Percentiles rank a stretch among this genome's conserved stretches.
phyloP scores from a whole-genome alignment of 2,113 vertebrate species.

The Centropus unirufus region DNA sequence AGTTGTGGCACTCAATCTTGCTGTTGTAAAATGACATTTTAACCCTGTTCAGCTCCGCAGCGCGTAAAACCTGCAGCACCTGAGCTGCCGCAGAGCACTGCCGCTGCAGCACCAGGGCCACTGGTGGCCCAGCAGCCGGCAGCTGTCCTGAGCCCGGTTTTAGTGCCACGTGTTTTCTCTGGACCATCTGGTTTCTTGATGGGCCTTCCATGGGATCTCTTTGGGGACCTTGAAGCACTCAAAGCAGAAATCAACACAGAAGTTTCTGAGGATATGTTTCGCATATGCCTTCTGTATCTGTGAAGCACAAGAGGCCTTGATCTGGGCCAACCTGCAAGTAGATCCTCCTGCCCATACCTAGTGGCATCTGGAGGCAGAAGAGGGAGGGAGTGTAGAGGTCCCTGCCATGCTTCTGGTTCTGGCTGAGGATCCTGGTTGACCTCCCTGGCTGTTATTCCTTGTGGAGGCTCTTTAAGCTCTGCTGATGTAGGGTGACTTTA shows the following conservation, averaged over 20 bases:
- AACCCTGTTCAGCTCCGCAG: neutral
- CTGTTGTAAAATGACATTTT: fast-evolving
- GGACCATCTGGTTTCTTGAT: neutral
- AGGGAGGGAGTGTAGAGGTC: neutral
- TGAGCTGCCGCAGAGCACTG: neutral
- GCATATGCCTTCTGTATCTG: neutral
- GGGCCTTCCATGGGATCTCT: neutral
- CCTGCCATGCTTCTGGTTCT: neutral
- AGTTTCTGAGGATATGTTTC: neutral
- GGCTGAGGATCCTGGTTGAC: neutral
- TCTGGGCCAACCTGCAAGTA: neutral
- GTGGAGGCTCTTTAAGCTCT: neutral
- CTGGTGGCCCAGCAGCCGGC: fast-evolving
- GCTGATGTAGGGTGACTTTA: fast-evolving
- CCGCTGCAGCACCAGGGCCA: neutral
- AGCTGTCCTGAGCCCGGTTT: neutral
- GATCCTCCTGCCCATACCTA: neutral
- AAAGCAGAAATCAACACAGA: neutral
- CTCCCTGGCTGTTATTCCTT: fast-evolving
- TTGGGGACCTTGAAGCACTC: neutral
- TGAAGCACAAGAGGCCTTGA: fast-evolving
- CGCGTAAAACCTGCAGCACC: fast-evolving
- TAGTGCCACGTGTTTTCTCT: neutral
- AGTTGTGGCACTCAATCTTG: neutral
- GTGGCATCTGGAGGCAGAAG: neutral